Conservation (phyloP, 1,140 invertebrate genomes). For the Phthorimaea operculella region DNA sequence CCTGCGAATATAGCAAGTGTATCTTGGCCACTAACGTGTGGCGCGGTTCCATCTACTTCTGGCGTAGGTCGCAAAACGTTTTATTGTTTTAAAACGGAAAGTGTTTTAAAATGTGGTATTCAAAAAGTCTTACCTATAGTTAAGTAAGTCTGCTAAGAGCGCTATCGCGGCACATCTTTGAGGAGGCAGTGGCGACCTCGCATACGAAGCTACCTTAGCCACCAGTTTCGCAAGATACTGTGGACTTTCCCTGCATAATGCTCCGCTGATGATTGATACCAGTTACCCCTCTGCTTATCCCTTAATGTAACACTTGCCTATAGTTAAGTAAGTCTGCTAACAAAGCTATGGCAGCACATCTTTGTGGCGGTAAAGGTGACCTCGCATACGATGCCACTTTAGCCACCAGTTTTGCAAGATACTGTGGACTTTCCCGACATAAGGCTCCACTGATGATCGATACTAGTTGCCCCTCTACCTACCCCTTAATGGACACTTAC, state of each 20-base stretch:
- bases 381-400: constrained; percentile 66
- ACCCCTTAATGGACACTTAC: too few species aligned
- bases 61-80: too few species aligned
- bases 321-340: constrained; percentile 69
- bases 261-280: constrained; percentile 46
- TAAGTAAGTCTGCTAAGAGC: constrained; percentile 71
- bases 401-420: constrained; percentile 64
- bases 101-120: too few species aligned
- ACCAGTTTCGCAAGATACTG: constrained; percentile 65
- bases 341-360: constrained; percentile 73
- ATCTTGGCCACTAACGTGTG: too few species aligned
- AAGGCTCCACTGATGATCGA: constrained; percentile 57
- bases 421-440: constrained; percentile 48
- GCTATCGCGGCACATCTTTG: constrained; percentile 74
- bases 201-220: constrained; percentile 60
- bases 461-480: constrained; percentile 32
- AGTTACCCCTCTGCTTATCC: too few species aligned
- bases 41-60: too few species aligned
- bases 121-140: constrained; percentile 47
- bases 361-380: constrained; percentile 71
- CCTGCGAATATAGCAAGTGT: too few species aligned
- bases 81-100: too few species aligned
- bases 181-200: constrained; percentile 70
- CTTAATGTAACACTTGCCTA: constrained; percentile 27
- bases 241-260: constrained; percentile 52